Percentiles rank a stretch among this genome's conserved stretches.
Conservation (phyloP, 2,888 invertebrate species). For the Yponomeuta sedellus region DNA sequence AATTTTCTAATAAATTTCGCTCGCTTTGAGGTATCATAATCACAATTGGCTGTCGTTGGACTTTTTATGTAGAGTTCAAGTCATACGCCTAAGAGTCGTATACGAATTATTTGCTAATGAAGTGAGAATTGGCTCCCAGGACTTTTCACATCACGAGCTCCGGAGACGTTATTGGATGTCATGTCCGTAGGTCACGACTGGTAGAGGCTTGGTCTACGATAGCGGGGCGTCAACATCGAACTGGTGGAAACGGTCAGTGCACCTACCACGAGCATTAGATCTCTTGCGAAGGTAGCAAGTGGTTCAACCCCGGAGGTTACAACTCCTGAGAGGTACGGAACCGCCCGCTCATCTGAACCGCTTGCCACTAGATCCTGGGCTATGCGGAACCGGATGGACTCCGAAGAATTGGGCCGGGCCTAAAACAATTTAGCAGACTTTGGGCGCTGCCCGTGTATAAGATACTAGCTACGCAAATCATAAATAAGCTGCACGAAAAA, state of each 20-base stretch:
- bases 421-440: background rate
- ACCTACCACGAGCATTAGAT: background rate
- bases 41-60: too few relatives aligned
- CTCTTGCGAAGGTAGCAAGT: background rate
- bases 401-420: background rate
- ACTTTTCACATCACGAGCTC: too few relatives aligned
- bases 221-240: background rate
- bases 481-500: background rate
- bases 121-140: too few relatives aligned
- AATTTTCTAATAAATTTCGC: too few relatives aligned
- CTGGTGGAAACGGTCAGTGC: background rate
- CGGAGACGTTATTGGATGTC: too few relatives aligned
- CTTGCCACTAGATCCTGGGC: background rate
- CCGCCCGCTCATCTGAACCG: background rate
- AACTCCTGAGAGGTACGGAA: background rate
- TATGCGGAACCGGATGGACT: background rate
- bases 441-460: background rate
- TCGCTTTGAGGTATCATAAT: too few relatives aligned
- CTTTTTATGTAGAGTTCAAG: too few relatives aligned
- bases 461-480: background rate
- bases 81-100: too few relatives aligned
- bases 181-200: too few relatives aligned
- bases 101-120: too few relatives aligned
- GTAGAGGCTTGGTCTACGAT: too few relatives aligned
- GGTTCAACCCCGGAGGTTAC: background rate